Percentiles rank a stretch among this genome's conserved stretches.
Evolutionary conservation across 2,113 vertebrate genomes (phyloP).

Genomic region (Lasiurus cinereus): DNA sequence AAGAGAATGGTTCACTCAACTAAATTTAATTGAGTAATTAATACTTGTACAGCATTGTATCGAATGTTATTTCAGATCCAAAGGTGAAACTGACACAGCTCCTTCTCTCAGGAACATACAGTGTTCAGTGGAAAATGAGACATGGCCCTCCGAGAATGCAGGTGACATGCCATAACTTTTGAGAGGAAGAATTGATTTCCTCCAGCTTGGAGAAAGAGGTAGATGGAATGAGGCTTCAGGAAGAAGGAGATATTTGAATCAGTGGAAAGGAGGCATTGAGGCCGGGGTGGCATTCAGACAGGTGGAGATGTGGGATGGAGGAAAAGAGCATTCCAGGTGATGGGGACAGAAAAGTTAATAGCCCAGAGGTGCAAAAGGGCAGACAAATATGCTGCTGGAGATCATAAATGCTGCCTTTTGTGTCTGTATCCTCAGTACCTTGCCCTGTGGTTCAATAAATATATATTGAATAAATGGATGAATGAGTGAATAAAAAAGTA

Average conservation of each 20-base stretch:
- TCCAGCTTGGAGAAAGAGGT: neutral
- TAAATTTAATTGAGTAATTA: conserved; percentile 60
- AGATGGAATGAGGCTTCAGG: neutral
- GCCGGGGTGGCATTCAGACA: neutral
- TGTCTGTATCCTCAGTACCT: neutral
- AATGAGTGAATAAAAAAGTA: neutral
- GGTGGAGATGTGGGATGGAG: accelerated
- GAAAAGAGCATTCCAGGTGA: neutral
- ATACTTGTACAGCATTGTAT: neutral
- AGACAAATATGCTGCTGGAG: neutral
- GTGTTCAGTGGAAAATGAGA: conserved; percentile 46
- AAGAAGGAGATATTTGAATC: conserved; percentile 26
- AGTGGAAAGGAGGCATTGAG: neutral
- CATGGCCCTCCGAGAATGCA: neutral
- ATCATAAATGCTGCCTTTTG: neutral
- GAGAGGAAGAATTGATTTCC: conserved; percentile 38
- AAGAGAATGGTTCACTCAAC: conserved; percentile 14
- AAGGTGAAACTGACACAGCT: neutral
- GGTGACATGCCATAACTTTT: neutral
- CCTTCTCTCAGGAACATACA: neutral
- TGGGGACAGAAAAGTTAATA: neutral
- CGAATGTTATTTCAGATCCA: neutral
- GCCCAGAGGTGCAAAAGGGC: neutral
- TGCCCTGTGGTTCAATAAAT: conserved; percentile 10
- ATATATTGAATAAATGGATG: neutral